These are phyloP conservation scores for Asbolus verrucosus DNA, from an alignment of 1,140 invertebrate species.

Conservation along the genomic window DNA sequence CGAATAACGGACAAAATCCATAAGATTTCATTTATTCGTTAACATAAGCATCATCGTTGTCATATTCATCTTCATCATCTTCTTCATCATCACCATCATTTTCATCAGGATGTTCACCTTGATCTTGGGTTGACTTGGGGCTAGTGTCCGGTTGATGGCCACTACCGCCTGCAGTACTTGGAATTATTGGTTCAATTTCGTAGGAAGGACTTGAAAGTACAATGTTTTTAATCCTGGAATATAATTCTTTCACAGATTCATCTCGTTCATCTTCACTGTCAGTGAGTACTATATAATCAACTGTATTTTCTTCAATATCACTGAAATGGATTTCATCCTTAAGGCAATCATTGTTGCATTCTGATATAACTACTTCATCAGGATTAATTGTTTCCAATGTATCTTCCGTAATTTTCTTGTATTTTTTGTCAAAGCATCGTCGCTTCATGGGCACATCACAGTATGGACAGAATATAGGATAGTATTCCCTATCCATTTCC, in stretches of 20 bases:
- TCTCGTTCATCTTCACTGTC: slow-evolving; percentile 53
- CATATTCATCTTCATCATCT: slow-evolving; percentile 1
- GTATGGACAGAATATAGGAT: slow-evolving; percentile 55
- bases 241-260: slow-evolving; percentile 24
- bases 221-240: slow-evolving; percentile 25
- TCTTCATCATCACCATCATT: neutral
- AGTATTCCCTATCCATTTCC: slow-evolving; percentile 52
- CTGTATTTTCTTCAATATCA: slow-evolving; percentile 54
- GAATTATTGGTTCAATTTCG: neutral
- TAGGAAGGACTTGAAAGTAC: neutral
- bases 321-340: slow-evolving; percentile 46
- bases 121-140: neutral
- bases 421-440: slow-evolving; percentile 40
- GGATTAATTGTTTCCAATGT: slow-evolving; percentile 15
- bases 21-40: neutral
- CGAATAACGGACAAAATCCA: too few species aligned
- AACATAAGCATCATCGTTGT: slow-evolving; percentile 1
- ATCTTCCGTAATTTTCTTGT: slow-evolving; percentile 9
- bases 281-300: slow-evolving; percentile 47
- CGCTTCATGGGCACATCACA: slow-evolving; percentile 59
- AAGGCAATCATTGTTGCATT: slow-evolving; percentile 52
- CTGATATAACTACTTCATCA: slow-evolving; percentile 36
- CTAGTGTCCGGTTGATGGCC: neutral
- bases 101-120: neutral
- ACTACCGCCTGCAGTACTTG: neutral